A percentile compares a stretch with the other conserved stretches of the same genome.
Evolutionary conservation across 2,888 invertebrate genomes (phyloP).

Genomic region (Phasia obesa): DNA sequence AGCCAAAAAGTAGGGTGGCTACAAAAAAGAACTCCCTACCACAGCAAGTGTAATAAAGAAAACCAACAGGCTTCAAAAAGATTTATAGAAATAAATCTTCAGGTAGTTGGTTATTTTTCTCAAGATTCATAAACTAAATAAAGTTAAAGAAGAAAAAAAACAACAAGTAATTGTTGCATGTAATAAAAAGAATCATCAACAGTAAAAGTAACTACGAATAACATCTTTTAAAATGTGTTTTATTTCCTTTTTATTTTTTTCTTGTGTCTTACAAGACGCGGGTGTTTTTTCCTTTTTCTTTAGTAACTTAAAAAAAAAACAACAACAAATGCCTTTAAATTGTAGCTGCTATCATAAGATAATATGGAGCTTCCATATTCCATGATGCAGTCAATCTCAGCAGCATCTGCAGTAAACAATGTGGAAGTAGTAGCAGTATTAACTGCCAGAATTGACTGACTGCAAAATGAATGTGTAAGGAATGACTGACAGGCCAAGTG

Average conservation of each 20-base stretch:
- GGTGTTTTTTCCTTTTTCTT: constrained; percentile 59
- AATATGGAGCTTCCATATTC: constrained; percentile 37
- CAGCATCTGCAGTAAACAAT: constrained; percentile 2
- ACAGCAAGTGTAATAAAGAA: too few relatives aligned
- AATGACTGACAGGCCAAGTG: constrained; percentile 75
- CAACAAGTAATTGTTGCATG: constrained; percentile 64
- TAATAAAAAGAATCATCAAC: constrained; percentile 50
- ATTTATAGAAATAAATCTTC: too few relatives aligned
- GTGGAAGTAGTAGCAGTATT: constrained; percentile 66
- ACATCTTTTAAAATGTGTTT: constrained; percentile 20
- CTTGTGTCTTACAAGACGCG: constrained; percentile 57
- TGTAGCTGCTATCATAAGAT: constrained; percentile 55
- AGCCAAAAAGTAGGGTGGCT: too few relatives aligned
- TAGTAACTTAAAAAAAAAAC: neutral
- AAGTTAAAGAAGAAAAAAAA: constrained; percentile 16
- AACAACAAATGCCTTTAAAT: constrained; percentile 59
- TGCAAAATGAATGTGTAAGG: constrained; percentile 61
- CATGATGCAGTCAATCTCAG: constrained; percentile 17
- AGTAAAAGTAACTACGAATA: constrained; percentile 28
- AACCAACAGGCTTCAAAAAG: too few relatives aligned
- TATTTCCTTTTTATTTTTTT: constrained; percentile 34
- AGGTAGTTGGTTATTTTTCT: too few relatives aligned
- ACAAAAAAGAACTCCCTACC: too few relatives aligned
- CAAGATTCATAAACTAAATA: constrained; percentile 27
- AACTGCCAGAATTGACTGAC: constrained; percentile 76